Base-by-base conservation (phyloP, 2,797 vertebrate species). In the Myotis daubentonii region DNA sequence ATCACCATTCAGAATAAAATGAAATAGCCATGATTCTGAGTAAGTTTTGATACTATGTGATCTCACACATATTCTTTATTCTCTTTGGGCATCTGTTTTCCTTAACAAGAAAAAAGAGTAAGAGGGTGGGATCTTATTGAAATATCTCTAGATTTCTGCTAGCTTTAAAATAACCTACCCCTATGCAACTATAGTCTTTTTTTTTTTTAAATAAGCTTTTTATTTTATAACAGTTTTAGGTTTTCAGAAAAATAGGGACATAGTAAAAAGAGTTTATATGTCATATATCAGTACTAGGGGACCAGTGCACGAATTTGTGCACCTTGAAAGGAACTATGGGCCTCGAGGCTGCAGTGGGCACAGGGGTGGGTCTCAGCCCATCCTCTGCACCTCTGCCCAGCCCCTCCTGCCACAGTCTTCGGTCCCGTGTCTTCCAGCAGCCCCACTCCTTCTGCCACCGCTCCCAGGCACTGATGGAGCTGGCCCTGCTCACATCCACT, bases 331-430 rank as follows among this genome's bases (percentile, higher is more conserved):
- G 25, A 60, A 60, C 25, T 60, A 25, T 60, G 25, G 57, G 11
- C 25, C 5, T 0, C 10, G 2, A 60, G 57, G 11, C 11, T 28
- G 5, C 25, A 25, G 25, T 60, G 57, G 25, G 57, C 57, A 28
- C 25, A 60, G 57, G 10, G 12, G 10, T 57, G 11, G 25, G 11
- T 60, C 25, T 60, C 12, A 25, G 25, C 57, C 11, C 57, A 60
- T 60, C 11, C 25, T 60, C 57, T 5, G 2, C 25, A 25, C 23
- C 25, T 25, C 57, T 57, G 11, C 57, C 57, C 12, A 5, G 25
- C 25, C 11, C 57, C 11, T 57, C 55, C 57, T 5, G 0, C 20
- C 25, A 28, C 1, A 0, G 25, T 4, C 25, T 11, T 60, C 0
- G 0, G 11, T 57, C 10, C 55, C 55, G 5, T 28, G 10, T 60